Percentiles rank a stretch among this genome's conserved stretches.
Conservation (phyloP, 2,113 vertebrate genomes). For the Notarius lentiginosus region DNA sequence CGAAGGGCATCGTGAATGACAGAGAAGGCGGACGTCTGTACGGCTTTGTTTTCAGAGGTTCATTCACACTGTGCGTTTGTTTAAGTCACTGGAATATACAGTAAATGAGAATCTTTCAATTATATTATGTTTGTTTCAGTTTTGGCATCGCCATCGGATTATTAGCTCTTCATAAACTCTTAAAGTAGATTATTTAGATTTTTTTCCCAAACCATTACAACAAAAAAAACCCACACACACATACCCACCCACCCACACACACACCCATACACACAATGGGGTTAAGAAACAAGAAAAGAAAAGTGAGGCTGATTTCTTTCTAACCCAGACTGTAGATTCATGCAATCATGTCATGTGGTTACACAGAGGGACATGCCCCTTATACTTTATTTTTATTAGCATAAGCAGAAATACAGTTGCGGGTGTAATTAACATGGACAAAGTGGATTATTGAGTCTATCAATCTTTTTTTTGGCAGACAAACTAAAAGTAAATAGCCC, state of each 20-base stretch:
- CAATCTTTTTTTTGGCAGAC: not conserved
- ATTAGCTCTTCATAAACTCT: too few relatives aligned
- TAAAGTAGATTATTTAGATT: not conserved
- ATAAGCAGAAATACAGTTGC: not conserved
- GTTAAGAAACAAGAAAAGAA: not conserved
- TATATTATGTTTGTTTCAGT: not conserved
- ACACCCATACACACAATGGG: not conserved
- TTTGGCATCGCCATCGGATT: not conserved
- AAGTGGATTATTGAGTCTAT: not conserved
- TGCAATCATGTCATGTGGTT: not conserved
- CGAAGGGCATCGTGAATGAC: constrained; percentile 43
- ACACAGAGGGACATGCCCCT: not conserved
- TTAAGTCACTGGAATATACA: not conserved
- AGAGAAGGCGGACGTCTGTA: not conserved
- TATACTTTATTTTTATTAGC: not conserved
- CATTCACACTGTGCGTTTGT: not conserved
- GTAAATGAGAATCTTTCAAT: not conserved
- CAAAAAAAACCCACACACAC: not conserved
- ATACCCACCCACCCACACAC: too few relatives aligned
- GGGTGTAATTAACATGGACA: not conserved
- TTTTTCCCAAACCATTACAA: not conserved
- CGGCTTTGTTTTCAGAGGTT: not conserved
- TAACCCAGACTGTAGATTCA: not conserved
- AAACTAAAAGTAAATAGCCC: not conserved
- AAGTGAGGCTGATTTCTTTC: not conserved